These are phyloP conservation scores for Lepidochrysops patricia DNA, from an alignment of 2,888 invertebrate genomes.

Conservation along the genomic window DNA sequence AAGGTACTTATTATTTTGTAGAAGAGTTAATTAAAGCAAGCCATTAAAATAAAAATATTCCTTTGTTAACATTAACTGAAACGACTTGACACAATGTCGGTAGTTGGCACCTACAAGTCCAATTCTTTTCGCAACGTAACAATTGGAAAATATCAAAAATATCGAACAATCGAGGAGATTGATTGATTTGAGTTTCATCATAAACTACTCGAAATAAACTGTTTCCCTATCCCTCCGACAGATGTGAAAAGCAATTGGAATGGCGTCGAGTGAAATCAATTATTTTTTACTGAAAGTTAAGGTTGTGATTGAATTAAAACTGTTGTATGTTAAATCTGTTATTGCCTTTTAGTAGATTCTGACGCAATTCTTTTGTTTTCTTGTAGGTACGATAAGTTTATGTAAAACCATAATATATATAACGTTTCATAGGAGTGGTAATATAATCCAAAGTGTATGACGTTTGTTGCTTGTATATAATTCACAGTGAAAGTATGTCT, in stretches of 20 bases:
- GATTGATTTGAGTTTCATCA: conserved; percentile 22
- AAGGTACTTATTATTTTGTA: no score
- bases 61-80: background rate
- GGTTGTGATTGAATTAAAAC: conserved; percentile 12
- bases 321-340: conserved; percentile 1
- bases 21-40: no score
- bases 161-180: conserved; percentile 14
- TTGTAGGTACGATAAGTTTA: no score
- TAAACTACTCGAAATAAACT: conserved; percentile 20
- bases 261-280: conserved; percentile 22
- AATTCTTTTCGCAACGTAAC: background rate
- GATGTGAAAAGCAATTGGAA: conserved; percentile 22
- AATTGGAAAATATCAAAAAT: conserved; percentile 10
- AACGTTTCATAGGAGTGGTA: no score
- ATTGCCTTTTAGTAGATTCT: background rate
- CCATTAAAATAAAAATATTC: no score
- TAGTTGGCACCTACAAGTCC: background rate
- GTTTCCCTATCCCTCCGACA: conserved; percentile 17
- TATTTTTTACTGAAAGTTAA: conserved; percentile 17
- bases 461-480: no score
- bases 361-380: background rate
- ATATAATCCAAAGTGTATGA: no score
- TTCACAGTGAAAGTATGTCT: no score
- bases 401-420: no score
- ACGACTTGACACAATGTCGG: background rate